Percentiles rank a stretch among this genome's conserved stretches.
phyloP scores from a whole-genome alignment of 1,140 invertebrate species.

The Harpegnathos saltator region DNA sequence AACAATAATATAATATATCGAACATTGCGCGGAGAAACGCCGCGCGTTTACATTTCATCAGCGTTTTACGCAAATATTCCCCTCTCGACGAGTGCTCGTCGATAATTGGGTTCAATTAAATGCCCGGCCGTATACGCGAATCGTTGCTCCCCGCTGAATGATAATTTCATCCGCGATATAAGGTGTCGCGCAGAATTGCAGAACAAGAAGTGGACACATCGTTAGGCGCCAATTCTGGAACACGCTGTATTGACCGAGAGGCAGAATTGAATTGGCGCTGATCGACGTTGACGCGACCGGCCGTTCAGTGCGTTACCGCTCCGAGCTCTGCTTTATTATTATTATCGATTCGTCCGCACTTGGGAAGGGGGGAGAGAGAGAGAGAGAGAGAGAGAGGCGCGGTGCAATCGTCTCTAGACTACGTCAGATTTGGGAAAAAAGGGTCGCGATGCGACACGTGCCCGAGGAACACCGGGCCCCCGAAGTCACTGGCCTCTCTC shows the following conservation, averaged over 20 bases:
- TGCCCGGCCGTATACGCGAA: too few species aligned
- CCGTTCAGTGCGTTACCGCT: background rate
- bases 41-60: background rate
- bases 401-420: background rate
- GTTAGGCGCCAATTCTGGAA: background rate
- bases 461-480: constrained; percentile 29
- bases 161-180: background rate
- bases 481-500: constrained; percentile 74
- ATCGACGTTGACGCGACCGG: constrained; percentile 19
- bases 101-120: constrained; percentile 16
- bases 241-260: background rate
- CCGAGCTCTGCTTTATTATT: background rate
- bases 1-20: too few species aligned
- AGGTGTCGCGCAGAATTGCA: background rate
- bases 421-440: constrained; percentile 13
- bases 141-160: background rate
- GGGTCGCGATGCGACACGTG: constrained; percentile 62
- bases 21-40: too few species aligned
- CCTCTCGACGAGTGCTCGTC: background rate
- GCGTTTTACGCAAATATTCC: too few species aligned
- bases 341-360: constrained; percentile 14
- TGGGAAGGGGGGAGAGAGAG: background rate
- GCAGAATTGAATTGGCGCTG: constrained; percentile 23
- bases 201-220: constrained; percentile 8
- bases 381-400: background rate